A percentile compares a stretch with the other conserved stretches of the same genome.
Conservation (phyloP, 1,140 invertebrate species). For the Ceratosolen solmsi region DNA sequence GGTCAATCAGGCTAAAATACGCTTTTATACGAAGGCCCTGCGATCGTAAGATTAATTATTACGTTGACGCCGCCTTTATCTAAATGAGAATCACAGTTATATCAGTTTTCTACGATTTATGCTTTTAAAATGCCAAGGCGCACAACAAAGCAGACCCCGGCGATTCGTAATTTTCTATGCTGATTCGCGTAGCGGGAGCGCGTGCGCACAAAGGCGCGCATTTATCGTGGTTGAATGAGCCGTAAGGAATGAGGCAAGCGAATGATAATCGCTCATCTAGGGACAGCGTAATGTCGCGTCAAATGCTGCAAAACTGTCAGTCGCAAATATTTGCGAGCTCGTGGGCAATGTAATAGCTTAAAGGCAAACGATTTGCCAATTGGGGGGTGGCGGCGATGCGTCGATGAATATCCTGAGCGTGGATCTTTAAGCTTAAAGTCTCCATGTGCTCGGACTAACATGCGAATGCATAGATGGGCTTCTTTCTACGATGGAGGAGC, state of each 20-base stretch:
- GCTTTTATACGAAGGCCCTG: constrained; percentile 11
- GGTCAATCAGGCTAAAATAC: constrained; percentile 13
- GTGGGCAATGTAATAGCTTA: constrained; percentile 38
- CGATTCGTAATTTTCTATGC: not conserved
- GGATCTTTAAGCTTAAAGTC: constrained; percentile 48
- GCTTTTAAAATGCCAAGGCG: not conserved
- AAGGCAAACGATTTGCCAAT: constrained; percentile 50
- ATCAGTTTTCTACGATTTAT: constrained; percentile 27
- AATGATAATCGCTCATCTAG: not conserved
- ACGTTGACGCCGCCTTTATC: constrained; percentile 48
- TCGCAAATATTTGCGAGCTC: too few relatives aligned
- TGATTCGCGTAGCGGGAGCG: not conserved
- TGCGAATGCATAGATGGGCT: constrained; percentile 47
- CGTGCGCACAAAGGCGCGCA: not conserved
- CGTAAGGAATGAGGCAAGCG: not conserved
- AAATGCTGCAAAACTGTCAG: not conserved
- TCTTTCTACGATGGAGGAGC: too few relatives aligned
- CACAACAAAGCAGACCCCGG: not conserved
- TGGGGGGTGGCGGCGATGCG: constrained; percentile 22
- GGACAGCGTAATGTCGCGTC: too few relatives aligned
- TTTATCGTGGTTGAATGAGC: not conserved
- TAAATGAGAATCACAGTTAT: constrained; percentile 47
- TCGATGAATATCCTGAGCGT: constrained; percentile 35
- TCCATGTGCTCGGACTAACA: constrained; percentile 46
- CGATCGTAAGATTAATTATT: constrained; percentile 47